These are phyloP conservation scores for Hyles euphorbiae DNA, from an alignment of 1,140 invertebrate species.

Conservation along the genomic window DNA sequence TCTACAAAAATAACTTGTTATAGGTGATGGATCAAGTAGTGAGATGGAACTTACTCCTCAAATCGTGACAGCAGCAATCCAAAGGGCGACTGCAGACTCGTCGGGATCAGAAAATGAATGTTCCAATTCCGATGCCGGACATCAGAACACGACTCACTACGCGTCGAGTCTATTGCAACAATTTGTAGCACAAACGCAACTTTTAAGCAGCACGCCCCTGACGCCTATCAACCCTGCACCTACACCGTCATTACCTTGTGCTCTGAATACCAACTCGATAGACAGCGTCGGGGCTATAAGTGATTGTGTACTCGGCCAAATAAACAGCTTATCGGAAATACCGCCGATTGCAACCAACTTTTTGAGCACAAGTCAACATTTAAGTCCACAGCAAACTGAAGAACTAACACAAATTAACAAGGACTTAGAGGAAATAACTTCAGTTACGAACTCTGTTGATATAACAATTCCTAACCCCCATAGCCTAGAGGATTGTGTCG, in stretches of 20 bases:
- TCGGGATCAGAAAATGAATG: slow-evolving; percentile 79
- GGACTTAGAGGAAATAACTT: slow-evolving; percentile 70
- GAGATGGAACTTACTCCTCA: slow-evolving; percentile 83
- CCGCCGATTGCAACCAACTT: slow-evolving; percentile 55
- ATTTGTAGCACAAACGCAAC: slow-evolving; percentile 80
- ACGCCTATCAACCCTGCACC: slow-evolving; percentile 39
- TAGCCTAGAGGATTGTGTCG: slow-evolving; percentile 68
- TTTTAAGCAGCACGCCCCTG: slow-evolving; percentile 72
- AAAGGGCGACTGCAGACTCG: slow-evolving; percentile 78
- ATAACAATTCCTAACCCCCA: slow-evolving; percentile 64
- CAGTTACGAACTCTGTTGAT: slow-evolving; percentile 54
- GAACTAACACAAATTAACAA: slow-evolving; percentile 70
- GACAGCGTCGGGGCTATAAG: slow-evolving; percentile 52
- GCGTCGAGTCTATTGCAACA: slow-evolving; percentile 78
- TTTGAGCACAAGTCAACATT: slow-evolving; percentile 53
- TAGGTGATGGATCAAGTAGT: slow-evolving; percentile 78
- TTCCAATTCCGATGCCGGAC: slow-evolving; percentile 64
- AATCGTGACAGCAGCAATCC: slow-evolving; percentile 82
- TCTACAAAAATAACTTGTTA: slow-evolving; percentile 31
- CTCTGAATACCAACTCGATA: slow-evolving; percentile 44
- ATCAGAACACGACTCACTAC: slow-evolving; percentile 72
- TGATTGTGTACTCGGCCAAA: slow-evolving; percentile 65
- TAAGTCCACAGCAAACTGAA: slow-evolving; percentile 70
- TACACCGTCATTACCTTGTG: slow-evolving; percentile 39
- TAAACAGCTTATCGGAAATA: slow-evolving; percentile 65